Base-by-base conservation (phyloP, 2,113 vertebrate species). In the Cottus gobio region DNA sequence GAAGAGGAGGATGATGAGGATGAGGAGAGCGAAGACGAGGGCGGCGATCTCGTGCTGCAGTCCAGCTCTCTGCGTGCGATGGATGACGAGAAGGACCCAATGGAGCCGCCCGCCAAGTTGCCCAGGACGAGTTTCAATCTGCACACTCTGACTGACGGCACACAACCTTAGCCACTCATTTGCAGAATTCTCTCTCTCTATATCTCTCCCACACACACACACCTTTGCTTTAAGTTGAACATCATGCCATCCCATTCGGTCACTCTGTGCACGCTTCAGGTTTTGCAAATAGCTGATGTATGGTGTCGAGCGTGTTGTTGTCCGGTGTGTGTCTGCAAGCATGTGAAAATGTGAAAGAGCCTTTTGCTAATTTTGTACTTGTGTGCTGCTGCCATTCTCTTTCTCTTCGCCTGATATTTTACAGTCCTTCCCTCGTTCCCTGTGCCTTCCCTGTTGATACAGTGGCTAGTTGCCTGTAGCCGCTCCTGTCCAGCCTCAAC, bases 21-120 rank as follows among this genome's bases (percentile, higher is more conserved):
- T 0, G 97, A 98, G 3, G 96, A 98, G 74, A 97, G 96, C 2
- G 97, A 97, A 0, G 97, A 98, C 0, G 97, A 97, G 44, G 87
- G 94, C 15, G 95, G 95, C 60, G 96, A 96, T 54, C 89, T 97
- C 31, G 87, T 96, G 2, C 90, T 97, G 75, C 93, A 85, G 85
- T 88, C 91, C 57, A 85, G 82, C 81, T 86, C 92, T 0, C 90
- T 95, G 0, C 90, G 93, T 20, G 85, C 95, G 0, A 91, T 92
- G 0, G 87, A 91, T 0, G 89, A 96, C 42, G 93, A 92, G 3
- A 92, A 95, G 3, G 95, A 96, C 24, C 65, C 91, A 9, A 90
- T 96, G 87, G 96, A 96, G 67, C 97, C 96, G 0, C 96, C 96
- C 0, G 77, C 93, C 64, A 98, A 98, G 92, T 89, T 96, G 89